A percentile compares a stretch with the other conserved stretches of the same genome.
Conservation (phyloP, 2,113 vertebrate genomes). For the Geococcyx californianus region DNA sequence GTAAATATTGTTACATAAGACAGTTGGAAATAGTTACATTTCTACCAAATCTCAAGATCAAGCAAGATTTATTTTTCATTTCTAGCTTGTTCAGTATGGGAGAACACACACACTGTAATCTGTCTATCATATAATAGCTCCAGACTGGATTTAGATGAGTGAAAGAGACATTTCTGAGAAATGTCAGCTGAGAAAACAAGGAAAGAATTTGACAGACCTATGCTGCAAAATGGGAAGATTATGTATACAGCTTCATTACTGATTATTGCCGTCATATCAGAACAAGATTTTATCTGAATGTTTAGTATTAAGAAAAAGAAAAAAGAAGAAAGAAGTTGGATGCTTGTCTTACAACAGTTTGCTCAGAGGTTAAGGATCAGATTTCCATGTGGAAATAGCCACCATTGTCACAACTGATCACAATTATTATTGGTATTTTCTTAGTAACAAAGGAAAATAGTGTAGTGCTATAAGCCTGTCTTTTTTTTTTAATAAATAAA, state of each 20-base stretch:
- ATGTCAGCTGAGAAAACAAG: constrained; percentile 2
- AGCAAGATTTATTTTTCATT: not conserved
- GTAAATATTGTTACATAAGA: not conserved
- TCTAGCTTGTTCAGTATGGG: not conserved
- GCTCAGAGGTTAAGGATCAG: not conserved
- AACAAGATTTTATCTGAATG: not conserved
- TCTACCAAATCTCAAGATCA: not conserved
- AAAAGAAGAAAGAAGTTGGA: not conserved
- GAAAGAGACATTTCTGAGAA: constrained; percentile 38
- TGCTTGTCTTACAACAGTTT: not conserved
- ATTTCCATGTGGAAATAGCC: not conserved
- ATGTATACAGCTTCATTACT: not conserved
- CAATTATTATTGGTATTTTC: not conserved
- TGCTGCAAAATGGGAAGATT: not conserved
- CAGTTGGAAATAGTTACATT: not conserved
- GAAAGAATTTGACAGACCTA: not conserved
- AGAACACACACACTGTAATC: not conserved
- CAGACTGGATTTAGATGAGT: not conserved
- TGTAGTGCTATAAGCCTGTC: not conserved
- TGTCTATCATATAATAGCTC: not conserved
- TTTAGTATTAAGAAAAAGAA: not conserved
- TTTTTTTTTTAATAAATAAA: not conserved
- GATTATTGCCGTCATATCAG: not conserved
- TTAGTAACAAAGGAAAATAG: not conserved
- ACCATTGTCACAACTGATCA: not conserved